These are phyloP conservation scores for Pangasius djambal DNA, from an alignment of 2,797 vertebrate genomes.

Conservation along the genomic window DNA sequence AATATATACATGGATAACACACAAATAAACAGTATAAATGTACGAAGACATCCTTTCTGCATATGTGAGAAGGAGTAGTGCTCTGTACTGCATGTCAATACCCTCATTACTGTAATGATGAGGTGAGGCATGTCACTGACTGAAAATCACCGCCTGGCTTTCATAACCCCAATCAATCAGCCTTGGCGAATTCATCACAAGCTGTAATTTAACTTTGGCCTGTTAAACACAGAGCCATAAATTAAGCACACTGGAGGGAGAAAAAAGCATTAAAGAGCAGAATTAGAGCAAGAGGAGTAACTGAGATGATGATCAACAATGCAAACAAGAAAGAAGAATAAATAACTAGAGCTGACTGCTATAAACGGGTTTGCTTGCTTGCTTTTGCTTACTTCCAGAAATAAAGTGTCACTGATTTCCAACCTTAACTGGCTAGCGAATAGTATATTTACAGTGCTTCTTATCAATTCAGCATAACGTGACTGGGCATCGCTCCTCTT, in stretches of 20 bases:
- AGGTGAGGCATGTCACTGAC: constrained; percentile 47
- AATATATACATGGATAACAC: neutral
- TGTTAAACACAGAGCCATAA: constrained; percentile 24
- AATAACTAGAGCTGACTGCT: neutral
- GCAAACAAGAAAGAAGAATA: neutral
- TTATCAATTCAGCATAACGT: constrained; percentile 31
- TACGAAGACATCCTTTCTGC: neutral
- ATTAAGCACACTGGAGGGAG: neutral
- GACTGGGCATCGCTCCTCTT: constrained; percentile 35
- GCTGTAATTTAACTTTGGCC: constrained; percentile 35
- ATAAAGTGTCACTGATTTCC: neutral
- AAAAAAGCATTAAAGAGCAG: neutral
- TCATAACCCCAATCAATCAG: constrained; percentile 33
- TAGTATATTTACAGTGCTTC: constrained; percentile 8
- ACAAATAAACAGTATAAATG: neutral
- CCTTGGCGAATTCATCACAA: constrained; percentile 39
- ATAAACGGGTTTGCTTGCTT: neutral
- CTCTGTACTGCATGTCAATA: constrained; percentile 18
- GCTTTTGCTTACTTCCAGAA: neutral
- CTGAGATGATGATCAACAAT: constrained; percentile 16
- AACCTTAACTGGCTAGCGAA: neutral
- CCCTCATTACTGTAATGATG: constrained; percentile 55
- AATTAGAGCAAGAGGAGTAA: neutral
- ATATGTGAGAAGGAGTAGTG: neutral
- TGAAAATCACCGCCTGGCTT: constrained; percentile 33